Conservation (phyloP, 1,140 invertebrate genomes). For the Megalopta genalis region DNA sequence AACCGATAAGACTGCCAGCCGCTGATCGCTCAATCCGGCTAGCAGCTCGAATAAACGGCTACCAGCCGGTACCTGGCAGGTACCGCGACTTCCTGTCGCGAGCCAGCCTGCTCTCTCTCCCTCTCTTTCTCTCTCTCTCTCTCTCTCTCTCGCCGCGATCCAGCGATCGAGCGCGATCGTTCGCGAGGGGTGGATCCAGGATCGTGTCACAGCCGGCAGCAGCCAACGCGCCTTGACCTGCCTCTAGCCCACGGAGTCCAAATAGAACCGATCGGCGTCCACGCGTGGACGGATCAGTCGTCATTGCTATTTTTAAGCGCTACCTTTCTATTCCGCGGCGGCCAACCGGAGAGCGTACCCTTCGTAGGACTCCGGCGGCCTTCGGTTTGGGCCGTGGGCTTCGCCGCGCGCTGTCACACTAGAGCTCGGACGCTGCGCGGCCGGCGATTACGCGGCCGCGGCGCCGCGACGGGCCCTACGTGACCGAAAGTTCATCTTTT, state of each 20-base stretch:
- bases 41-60: not conserved
- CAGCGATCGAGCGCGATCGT: too few relatives aligned
- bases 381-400: not conserved
- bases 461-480: too few relatives aligned
- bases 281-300: slow-evolving; percentile 43
- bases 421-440: too few relatives aligned
- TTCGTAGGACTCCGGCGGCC: not conserved
- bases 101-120: too few relatives aligned
- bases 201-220: not conserved
- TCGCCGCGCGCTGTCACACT: too few relatives aligned
- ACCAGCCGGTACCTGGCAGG: too few relatives aligned
- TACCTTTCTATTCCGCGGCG: slow-evolving; percentile 31
- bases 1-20: not conserved
- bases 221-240: slow-evolving; percentile 36
- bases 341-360: not conserved
- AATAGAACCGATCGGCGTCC: slow-evolving; percentile 26
- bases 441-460: too few relatives aligned
- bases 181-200: slow-evolving; percentile 28
- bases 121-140: too few relatives aligned
- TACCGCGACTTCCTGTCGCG: not conserved
- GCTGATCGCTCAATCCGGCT: slow-evolving; percentile 28
- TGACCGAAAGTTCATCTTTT: too few relatives aligned
- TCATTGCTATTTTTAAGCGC: slow-evolving; percentile 51
- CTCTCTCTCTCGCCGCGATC: too few relatives aligned
- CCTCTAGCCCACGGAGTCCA: slow-evolving; percentile 42